Evolutionary conservation across 2,888 invertebrate genomes (phyloP), one percentile per base, ranked within the genome.

Genomic region (Lymantria dispar): DNA sequence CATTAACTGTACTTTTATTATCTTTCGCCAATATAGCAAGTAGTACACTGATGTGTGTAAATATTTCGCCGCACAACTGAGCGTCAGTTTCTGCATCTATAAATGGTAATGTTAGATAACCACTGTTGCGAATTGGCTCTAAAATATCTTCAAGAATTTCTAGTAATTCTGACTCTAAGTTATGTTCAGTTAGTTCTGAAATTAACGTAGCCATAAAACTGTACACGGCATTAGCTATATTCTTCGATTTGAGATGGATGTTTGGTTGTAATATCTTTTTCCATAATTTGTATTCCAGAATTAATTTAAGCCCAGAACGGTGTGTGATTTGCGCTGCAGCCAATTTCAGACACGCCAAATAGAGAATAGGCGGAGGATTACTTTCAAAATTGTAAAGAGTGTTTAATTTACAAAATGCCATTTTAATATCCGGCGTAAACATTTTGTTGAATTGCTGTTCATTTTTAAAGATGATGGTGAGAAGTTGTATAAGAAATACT

Each of bases 371-470:
- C 12, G 60, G 54, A 10, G 64, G 47, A 7, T 41, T 46, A 30
- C 50, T 55, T 11, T 53, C 48, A 12, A 69, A 47, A 43, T 62
- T 64, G n/a, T 47, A 46, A 8, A 56, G 50, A 37, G 67, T 51
- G n/a, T 63, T 61, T 29, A 53, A 52, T 48, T 64, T 60, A 9
- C 59, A 29, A 1, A 48, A 43, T 31, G 56, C 53, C 14, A 54
- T 45, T 37, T 62, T 60, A 15, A 71, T 50, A 0, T 64, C 70
- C 14, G 68, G 62, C 47, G 60, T 53, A 41, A 66, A 68, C 30
- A 79, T 54, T 57, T 73, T 74, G 48, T 58, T 70, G 50, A 74
- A 79, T 45, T 75, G 76, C 3, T 78, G 58, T 45, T 78, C 78
- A 56, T 75, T 76, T 47, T 66, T 64, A 29, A 72, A 67, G 9